Conservation (phyloP, 1,140 invertebrate genomes). For the Andricus grossulariae region DNA sequence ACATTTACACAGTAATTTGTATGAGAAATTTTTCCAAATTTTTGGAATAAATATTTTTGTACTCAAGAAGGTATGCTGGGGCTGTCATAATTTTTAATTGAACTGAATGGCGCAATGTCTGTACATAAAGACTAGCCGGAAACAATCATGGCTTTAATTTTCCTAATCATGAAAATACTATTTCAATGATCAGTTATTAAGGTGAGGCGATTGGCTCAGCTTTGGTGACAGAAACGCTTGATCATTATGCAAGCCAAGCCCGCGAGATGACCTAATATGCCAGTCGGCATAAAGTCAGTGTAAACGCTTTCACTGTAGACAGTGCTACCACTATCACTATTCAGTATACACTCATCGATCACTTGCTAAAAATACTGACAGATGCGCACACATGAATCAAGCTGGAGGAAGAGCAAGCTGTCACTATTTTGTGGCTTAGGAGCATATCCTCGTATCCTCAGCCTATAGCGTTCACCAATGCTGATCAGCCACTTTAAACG, state of each 20-base stretch:
- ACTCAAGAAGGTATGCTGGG: too few species aligned
- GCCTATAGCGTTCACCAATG: background rate
- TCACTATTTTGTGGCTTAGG: conserved; percentile 8
- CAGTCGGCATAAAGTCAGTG: conserved; percentile 40
- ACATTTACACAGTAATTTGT: too few species aligned
- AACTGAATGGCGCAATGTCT: too few species aligned
- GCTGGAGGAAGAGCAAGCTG: background rate
- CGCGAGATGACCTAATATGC: conserved; percentile 55
- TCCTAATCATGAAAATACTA: background rate
- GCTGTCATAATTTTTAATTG: too few species aligned
- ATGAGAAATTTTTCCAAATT: too few species aligned
- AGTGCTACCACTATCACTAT: conserved; percentile 23
- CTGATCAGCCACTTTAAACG: conserved; percentile 16
- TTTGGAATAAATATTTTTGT: too few species aligned
- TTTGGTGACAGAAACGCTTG: conserved; percentile 54
- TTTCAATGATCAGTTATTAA: background rate
- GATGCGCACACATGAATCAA: conserved; percentile 46
- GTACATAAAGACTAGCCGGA: too few species aligned
- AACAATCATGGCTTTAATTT: too few species aligned
- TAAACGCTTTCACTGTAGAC: conserved; percentile 38
- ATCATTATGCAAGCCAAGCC: conserved; percentile 60
- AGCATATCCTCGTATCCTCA: background rate
- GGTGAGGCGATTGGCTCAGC: conserved; percentile 2
- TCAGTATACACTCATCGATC: conserved; percentile 42
- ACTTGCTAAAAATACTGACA: conserved; percentile 59